phyloP scores from a whole-genome alignment of 92 coral and sea anemone genomes.

The Isaurus tuberculatus region DNA sequence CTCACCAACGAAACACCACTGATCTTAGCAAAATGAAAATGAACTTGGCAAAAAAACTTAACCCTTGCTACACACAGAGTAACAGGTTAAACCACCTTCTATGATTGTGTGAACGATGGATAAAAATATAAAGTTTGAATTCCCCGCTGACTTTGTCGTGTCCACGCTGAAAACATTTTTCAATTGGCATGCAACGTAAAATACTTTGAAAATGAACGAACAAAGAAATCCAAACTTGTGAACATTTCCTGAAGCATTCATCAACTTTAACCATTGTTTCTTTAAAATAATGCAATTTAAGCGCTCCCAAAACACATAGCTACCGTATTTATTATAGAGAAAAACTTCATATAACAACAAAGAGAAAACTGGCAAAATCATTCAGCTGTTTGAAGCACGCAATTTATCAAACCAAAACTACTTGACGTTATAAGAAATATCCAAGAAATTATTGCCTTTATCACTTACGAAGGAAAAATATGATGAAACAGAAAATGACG shows the following conservation, averaged over 20 bases:
- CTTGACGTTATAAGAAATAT: background rate
- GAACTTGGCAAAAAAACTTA: constrained; percentile 26
- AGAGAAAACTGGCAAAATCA: background rate
- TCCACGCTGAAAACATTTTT: constrained; percentile 13
- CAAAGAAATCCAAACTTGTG: constrained; percentile 24
- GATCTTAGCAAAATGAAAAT: background rate
- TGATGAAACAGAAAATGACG: background rate
- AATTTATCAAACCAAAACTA: background rate
- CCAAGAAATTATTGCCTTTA: background rate
- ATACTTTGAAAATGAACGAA: constrained; percentile 4
- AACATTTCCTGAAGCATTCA: constrained; percentile 19
- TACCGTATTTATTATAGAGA: background rate
- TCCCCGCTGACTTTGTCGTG: constrained; percentile 41
- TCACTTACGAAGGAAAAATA: background rate
- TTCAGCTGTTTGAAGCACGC: background rate
- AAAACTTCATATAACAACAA: background rate
- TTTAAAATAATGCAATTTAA: constrained; percentile 23
- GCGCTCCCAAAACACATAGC: background rate
- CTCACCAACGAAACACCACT: constrained; percentile 28
- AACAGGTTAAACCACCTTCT: background rate
- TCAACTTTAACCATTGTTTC: constrained; percentile 12
- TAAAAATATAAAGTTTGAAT: constrained; percentile 19
- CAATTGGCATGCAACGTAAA: constrained; percentile 39
- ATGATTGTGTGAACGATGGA: constrained; percentile 2
- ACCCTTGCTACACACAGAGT: background rate